These are phyloP conservation scores for Ammodytes marinus DNA, from an alignment of 2,113 vertebrate species.

Conservation along the genomic window DNA sequence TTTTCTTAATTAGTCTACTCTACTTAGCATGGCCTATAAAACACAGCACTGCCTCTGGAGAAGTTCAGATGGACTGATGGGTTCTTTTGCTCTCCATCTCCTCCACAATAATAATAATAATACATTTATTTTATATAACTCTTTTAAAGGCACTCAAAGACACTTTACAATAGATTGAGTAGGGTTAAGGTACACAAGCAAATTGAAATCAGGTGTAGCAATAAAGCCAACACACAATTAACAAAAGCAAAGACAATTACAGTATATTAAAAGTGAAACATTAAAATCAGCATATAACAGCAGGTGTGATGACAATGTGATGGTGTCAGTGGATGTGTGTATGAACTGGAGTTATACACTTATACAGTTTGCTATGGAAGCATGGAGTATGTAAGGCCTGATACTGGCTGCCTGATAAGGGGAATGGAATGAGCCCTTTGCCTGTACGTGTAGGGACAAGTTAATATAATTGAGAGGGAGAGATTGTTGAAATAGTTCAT, in stretches of 20 bases:
- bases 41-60: constrained; percentile 46
- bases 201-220: no score
- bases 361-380: neutral
- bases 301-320: neutral
- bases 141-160: no score
- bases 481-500: no score
- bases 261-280: no score
- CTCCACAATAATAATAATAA: neutral
- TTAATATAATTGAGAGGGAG: neutral
- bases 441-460: neutral
- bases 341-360: constrained; percentile 10
- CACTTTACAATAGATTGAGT: no score
- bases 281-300: no score
- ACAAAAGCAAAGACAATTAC: no score
- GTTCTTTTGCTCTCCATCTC: constrained; percentile 13
- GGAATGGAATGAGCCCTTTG: neutral
- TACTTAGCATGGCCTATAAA: constrained; percentile 74
- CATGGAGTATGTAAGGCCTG: neutral
- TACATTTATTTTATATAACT: no score
- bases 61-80: constrained; percentile 21
- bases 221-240: no score
- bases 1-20: constrained; percentile 78
- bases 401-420: neutral
- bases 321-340: constrained; percentile 22
- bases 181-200: no score